Evolutionary conservation across 2,797 vertebrate species (phyloP).

Genomic region (Etheostoma perlongum): DNA sequence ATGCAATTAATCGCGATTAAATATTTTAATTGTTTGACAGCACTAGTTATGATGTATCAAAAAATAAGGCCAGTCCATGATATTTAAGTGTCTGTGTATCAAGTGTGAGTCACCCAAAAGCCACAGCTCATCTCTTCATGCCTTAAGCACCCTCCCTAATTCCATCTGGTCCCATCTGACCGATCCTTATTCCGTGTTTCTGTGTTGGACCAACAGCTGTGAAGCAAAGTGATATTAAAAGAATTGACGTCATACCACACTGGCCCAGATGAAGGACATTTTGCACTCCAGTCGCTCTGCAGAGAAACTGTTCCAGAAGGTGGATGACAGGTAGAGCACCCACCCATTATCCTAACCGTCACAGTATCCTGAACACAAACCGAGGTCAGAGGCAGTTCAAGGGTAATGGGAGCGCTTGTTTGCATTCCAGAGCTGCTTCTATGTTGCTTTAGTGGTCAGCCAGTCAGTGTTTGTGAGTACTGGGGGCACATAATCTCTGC

Average conservation of each 20-base stretch:
- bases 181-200: not conserved
- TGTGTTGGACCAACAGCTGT: constrained; percentile 21
- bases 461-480: constrained; percentile 49
- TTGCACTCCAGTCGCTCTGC: constrained; percentile 23
- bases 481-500: constrained; percentile 41
- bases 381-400: constrained; percentile 71
- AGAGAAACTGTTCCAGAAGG: constrained; percentile 30
- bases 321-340: constrained; percentile 47
- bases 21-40: no score
- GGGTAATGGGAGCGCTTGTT: constrained; percentile 65
- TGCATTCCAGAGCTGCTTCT: constrained; percentile 69
- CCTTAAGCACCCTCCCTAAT: constrained; percentile 12
- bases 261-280: constrained; percentile 16
- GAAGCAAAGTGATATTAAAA: constrained; percentile 19
- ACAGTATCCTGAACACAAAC: constrained; percentile 35
- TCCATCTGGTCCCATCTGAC: constrained; percentile 6
- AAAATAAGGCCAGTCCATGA: not conserved
- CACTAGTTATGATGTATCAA: not conserved
- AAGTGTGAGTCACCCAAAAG: not conserved
- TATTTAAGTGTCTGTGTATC: not conserved
- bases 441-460: constrained; percentile 55
- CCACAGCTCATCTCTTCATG: constrained; percentile 13
- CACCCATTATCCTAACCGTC: constrained; percentile 30
- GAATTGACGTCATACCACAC: not conserved
- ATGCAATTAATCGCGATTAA: no score